These are phyloP conservation scores for Zapus hudsonius DNA, from an alignment of 2,113 vertebrate genomes.

Conservation along the genomic window DNA sequence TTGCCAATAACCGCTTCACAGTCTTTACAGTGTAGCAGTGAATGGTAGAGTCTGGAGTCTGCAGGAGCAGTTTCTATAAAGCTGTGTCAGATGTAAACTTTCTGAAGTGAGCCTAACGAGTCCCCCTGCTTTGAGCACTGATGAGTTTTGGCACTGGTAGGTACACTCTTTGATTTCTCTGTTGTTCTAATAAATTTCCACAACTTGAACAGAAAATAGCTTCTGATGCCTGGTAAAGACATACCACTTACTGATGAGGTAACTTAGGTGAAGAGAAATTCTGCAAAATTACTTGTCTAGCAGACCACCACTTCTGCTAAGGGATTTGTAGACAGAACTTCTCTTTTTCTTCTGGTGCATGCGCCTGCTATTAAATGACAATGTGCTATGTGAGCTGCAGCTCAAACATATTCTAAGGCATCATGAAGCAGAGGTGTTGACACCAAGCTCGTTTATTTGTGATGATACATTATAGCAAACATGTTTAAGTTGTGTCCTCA, in stretches of 20 bases:
- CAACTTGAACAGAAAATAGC: slow-evolving; percentile 72
- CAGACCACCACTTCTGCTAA: slow-evolving; percentile 64
- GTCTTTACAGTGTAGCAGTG: slow-evolving; percentile 82
- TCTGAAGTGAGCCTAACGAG: slow-evolving; percentile 80
- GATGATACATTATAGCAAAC: slow-evolving; percentile 67
- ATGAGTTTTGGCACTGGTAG: slow-evolving; percentile 83
- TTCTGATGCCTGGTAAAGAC: slow-evolving; percentile 72
- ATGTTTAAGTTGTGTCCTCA: slow-evolving; percentile 72
- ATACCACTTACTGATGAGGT: slow-evolving; percentile 85
- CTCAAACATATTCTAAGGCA: slow-evolving; percentile 74
- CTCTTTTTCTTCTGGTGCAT: slow-evolving; percentile 40
- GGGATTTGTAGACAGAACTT: slow-evolving; percentile 65
- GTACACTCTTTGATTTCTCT: slow-evolving; percentile 64
- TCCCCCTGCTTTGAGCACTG: slow-evolving; percentile 79
- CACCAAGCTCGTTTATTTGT: slow-evolving; percentile 70
- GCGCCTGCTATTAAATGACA: slow-evolving; percentile 65
- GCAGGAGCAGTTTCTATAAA: slow-evolving; percentile 84
- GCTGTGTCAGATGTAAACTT: slow-evolving; percentile 84
- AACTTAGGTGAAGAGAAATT: slow-evolving; percentile 77
- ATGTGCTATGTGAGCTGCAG: slow-evolving; percentile 69
- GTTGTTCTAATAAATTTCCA: slow-evolving; percentile 73
- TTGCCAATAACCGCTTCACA: slow-evolving; percentile 85
- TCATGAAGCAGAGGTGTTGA: slow-evolving; percentile 65
- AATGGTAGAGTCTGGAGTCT: slow-evolving; percentile 76
- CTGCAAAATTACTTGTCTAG: slow-evolving; percentile 72